Base-by-base conservation (phyloP, 2,797 vertebrate genomes). In the Sebastes vulpes region DNA sequence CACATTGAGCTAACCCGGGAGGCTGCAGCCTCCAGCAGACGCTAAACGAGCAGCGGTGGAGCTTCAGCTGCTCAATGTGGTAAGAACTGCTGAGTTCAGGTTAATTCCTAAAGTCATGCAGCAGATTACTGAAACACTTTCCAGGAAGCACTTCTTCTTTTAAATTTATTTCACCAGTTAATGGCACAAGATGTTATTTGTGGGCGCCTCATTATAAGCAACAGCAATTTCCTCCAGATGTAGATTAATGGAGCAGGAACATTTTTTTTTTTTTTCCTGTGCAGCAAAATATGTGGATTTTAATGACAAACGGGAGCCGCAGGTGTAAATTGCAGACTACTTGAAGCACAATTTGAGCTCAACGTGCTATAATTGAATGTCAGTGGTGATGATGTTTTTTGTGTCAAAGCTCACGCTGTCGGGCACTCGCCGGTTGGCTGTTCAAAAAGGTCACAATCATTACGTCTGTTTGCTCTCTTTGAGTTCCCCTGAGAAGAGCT, bases 191-290 rank as follows among this genome's bases (percentile, higher is more conserved):
- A 53, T 74, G 63, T 70, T 75, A 69, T 79, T 72, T 78, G 53
- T 67, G 11, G n/a, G 4, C 7, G 16, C 42, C 29, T 83, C 35
- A 14, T 84, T 86, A 76, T 67, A 67, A 32, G 25, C 46, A 81
- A 29, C 50, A 72, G 42, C 59, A 26, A 52, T 87, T 92, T 91
- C 61, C 73, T 84, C 32, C 35, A 65, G 63, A 68, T 84, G 54
- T 58, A 65, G 67, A 82, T 81, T 72, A 79, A 90, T 79, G 70
- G 72, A 67, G 50, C 35, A 4, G 25, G 9, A 6, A 1, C 54
- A 12, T 23, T 23, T 23, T 11, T 32, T 32, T 32, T 28, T 0
- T 64, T 68, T 70, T 9, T 4, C 1, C 50, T 29, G 9, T 26
- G n/a, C 61, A 58, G 60, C n/a, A 80, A 72, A 72, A 10, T 20